Conservation (phyloP, 2,888 invertebrate genomes). For the Papilio demoleus region DNA sequence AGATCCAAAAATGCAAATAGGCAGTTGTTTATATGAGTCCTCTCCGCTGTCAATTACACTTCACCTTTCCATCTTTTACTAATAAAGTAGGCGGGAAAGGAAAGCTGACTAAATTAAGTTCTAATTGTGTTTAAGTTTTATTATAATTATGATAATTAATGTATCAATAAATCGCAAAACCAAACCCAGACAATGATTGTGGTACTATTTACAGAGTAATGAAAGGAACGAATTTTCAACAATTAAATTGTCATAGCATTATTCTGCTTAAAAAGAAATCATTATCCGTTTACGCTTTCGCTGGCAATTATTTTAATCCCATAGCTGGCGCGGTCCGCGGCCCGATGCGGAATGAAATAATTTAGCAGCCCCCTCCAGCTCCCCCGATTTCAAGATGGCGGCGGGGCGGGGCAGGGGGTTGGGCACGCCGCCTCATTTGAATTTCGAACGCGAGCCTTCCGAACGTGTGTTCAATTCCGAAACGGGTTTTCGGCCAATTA, state of each 20-base stretch:
- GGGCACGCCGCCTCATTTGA: conserved; percentile 82
- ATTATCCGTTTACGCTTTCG: conserved; percentile 81
- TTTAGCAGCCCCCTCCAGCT: conserved; percentile 77
- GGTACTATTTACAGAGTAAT: not conserved
- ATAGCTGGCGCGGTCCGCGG: conserved; percentile 78
- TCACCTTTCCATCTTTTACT: too few relatives aligned
- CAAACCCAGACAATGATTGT: not conserved
- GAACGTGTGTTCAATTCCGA: conserved; percentile 76
- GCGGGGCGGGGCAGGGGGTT: conserved; percentile 77
- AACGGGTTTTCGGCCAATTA: conserved; percentile 82
- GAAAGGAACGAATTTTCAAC: conserved; percentile 46
- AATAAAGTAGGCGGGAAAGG: too few relatives aligned
- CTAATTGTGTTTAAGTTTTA: too few relatives aligned
- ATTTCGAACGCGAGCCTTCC: conserved; percentile 79
- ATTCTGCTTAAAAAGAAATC: conserved; percentile 78
- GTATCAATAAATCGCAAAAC: not conserved
- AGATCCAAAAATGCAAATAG: too few relatives aligned
- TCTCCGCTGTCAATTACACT: too few relatives aligned
- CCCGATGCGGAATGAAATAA: conserved; percentile 82
- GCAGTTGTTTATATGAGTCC: too few relatives aligned
- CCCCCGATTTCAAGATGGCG: conserved; percentile 79
- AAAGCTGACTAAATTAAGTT: too few relatives aligned
- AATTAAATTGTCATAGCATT: conserved; percentile 72
- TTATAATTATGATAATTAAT: too few relatives aligned
- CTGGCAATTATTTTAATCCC: conserved; percentile 83